Base-by-base conservation (phyloP, 1,140 invertebrate species). In the Bradysia coprophila region DNA sequence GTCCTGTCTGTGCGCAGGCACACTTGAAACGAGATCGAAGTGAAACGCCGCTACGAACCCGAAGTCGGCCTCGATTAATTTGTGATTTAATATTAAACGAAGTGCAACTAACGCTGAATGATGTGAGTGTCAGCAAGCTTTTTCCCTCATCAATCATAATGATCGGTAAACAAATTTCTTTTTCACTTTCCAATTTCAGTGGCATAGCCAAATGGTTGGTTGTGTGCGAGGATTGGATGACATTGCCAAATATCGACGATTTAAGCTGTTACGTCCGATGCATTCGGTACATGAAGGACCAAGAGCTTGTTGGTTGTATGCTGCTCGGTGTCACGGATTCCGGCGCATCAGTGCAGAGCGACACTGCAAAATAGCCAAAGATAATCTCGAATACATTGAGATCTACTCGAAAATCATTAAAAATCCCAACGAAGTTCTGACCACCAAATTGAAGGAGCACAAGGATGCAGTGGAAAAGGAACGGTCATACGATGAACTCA, bases 281-380 rank as follows among this genome's bases (percentile, higher is more conserved):
- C 55, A 55, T 28, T 48, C 66, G 10, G 66, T 86, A 13, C 59
- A 56, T 38, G 67, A 71, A 15, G 67, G 73, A 63, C 69, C 82
- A 4, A 69, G 64, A 47, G 64, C 68, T 42, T 96, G 92, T 92
- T 97, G 92, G 92, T 67, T 72, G 43, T 96, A 92, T 67, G 81
- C 82, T 13, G 74, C 80, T 11, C 65, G 72, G 42, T 82, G 80
- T 49, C 73, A 85, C 49, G 62, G 48, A 21, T 51, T 45, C 65
- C 28, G 55, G 32, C 41, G 52, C 18, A 47, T 48, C 39, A 44
- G 21, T 46, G 55, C 48, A 43, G 59, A 47, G 38, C 53, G 43
- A 44, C 58, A 47, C 49, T 61, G 47, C 55, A 44, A 22, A 31
- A 51, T 43, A 44, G 78, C 78, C 0, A 72, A 68, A 45, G 72